phyloP scores from a whole-genome alignment of 92 coral and sea anemone genomes.

The Muricea muricata region DNA sequence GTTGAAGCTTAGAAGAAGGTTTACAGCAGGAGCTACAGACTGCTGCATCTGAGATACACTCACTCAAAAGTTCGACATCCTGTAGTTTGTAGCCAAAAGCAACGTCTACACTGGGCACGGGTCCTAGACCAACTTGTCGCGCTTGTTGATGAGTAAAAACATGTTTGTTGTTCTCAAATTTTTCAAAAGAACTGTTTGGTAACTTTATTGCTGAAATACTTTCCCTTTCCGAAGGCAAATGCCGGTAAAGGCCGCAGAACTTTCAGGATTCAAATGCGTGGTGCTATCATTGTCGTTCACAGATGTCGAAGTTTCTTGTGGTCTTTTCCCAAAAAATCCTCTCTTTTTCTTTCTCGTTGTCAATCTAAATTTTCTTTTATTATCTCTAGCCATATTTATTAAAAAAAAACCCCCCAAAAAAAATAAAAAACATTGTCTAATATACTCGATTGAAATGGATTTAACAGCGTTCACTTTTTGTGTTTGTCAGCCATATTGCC shows the following conservation, averaged over 20 bases:
- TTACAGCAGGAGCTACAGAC: conserved; percentile 66
- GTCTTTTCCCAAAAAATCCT: conserved; percentile 47
- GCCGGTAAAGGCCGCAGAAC: conserved; percentile 21
- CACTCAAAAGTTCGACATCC: conserved; percentile 57
- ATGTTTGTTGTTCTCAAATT: conserved; percentile 38
- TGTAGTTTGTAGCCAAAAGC: conserved; percentile 68
- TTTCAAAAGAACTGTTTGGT: conserved; percentile 59
- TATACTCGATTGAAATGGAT: conserved; percentile 12
- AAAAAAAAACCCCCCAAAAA: neutral
- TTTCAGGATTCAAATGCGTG: conserved; percentile 16
- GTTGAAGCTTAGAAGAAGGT: conserved; percentile 49
- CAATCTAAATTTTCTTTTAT: conserved; percentile 56
- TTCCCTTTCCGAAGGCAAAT: conserved; percentile 26
- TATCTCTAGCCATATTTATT: conserved; percentile 28
- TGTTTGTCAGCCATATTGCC: conserved; percentile 3
- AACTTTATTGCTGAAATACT: conserved; percentile 41
- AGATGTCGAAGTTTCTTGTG: conserved; percentile 48
- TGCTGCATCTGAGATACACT: conserved; percentile 57
- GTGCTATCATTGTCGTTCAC: conserved; percentile 51
- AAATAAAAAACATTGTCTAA: conserved; percentile 20
- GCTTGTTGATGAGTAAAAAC: conserved; percentile 46
- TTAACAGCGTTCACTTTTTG: neutral
- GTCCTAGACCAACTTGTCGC: conserved; percentile 12
- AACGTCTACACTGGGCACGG: conserved; percentile 21
- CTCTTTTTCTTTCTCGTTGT: conserved; percentile 44